Evolutionary conservation across 64 coral and sea anemone genomes (phyloP), one percentile per base, ranked within the genome.

Genomic region (Porites lutea): DNA sequence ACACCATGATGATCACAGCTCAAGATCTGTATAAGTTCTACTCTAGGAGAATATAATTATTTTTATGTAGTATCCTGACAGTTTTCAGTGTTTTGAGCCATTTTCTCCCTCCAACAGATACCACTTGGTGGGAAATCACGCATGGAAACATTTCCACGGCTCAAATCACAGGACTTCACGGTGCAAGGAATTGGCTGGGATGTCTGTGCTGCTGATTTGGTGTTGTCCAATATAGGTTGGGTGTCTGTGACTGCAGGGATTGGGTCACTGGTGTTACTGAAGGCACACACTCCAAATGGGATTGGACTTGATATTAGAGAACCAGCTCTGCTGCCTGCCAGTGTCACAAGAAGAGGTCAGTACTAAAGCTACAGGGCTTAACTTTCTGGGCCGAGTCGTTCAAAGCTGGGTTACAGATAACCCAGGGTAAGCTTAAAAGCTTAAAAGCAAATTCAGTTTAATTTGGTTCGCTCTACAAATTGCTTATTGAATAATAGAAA

Each of bases 141-240:
- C 65, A 96, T 99, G 94, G 94, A 92, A 53, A 86, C 64, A n/a
- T 93, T 99, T 59, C 94, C 97, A 22, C 67, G 57, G 63, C 66
- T 99, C 12, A 67, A 86, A 65, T 76, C 88, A 49, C 22, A 79
- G 66, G 91, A 93, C 43, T 94, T 96, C 57, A 91, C 48, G 6
- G 14, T 99, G 12, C 78, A 49, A 27, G 94, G 88, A 22, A 82
- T 94, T 48, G 91, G 94, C 53, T 99, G 97, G 97, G 93, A 86
- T 15, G 84, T 82, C 48, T 96, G 97, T 94, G 94, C 94, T 67
- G 97, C 97, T 58, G 97, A 99, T 79, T 44, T 99, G 10, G 85
- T 99, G 6, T 54, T 99, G 72, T 99, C 97, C 13, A 94, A 96
- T 84, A 20, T 94, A n/a, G 97, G 97, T 43, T 99, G 97, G 97